Evolutionary conservation across 2,113 vertebrate genomes (phyloP).

Genomic region (Nibea albiflora): DNA sequence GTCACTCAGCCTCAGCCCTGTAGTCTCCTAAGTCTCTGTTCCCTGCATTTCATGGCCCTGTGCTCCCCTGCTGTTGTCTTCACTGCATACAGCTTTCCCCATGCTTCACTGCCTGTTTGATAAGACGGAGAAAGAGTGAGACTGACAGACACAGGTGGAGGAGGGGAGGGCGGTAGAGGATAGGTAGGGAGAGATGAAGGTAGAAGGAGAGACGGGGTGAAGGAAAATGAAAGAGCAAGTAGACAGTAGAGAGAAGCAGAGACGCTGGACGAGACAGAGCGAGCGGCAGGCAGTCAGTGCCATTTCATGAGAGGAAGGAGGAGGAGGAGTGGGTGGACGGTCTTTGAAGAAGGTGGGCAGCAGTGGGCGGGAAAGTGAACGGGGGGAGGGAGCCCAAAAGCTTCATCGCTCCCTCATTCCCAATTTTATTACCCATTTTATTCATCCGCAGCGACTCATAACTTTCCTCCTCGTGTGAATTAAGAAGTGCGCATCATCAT

Average conservation of each 20-base stretch:
- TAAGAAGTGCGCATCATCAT: constrained; percentile 47
- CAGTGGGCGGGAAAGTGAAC: constrained; percentile 14
- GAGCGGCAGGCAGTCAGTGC: neutral
- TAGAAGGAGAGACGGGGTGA: neutral
- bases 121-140: constrained; percentile 35
- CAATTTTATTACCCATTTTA: constrained; percentile 66
- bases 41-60: constrained; percentile 17
- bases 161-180: neutral
- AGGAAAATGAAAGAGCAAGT: constrained; percentile 38
- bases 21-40: constrained; percentile 42
- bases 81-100: constrained; percentile 37
- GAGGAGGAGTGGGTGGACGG: constrained; percentile 43
- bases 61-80: constrained; percentile 39
- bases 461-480: constrained; percentile 42
- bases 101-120: constrained; percentile 63
- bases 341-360: constrained; percentile 40
- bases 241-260: neutral
- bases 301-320: constrained; percentile 36
- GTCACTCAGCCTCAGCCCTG: constrained; percentile 32
- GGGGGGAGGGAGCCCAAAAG: constrained; percentile 10
- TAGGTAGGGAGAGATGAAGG: constrained; percentile 4
- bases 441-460: constrained; percentile 52
- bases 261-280: constrained; percentile 20
- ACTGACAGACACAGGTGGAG: constrained; percentile 7
- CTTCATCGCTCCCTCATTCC: constrained; percentile 34